Base-by-base conservation (phyloP, 2,888 invertebrate species). In the Monochamus alternatus region DNA sequence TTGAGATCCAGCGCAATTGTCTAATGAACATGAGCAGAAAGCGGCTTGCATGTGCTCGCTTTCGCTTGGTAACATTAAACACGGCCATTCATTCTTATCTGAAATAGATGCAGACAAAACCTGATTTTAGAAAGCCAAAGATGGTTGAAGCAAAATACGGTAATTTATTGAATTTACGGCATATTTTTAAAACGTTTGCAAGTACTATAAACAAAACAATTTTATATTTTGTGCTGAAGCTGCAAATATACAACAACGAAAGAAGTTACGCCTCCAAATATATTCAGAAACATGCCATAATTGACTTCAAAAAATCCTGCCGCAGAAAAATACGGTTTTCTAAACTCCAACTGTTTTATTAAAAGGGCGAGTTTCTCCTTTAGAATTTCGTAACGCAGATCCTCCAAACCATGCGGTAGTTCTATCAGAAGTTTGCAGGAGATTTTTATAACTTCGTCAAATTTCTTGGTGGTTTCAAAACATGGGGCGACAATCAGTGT, bases 301-400 rank as follows among this genome's bases (percentile, higher is more conserved):
- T 78, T 73, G 14, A 78, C 73, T 47, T 76, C 76, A 58, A 75
- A 76, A 51, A 76, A 78, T 12, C 78, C 78, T 47, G 75, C 76
- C 14, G 78, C 78, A 9, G 76, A 76, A 62, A 78, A 78, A 70
- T 78, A 78, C 3, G 78, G 78, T 47, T 69, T 71, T 31, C 68
- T 62, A 52, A 62, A 63, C 62, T 74, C 71, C 47, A 76, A 31
- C 51, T 70, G 76, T 32, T 68, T 68, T n/a, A 70, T 59, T 0
- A 76, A 55, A 12, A 73, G 67, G 12, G 68, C 31, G 0, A 78
- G 47, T 67, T 68, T 78, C 30, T 70, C 52, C 58, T 66, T 73
- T 14, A 76, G 31, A 3, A 74, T 14, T 14, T 67, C 58, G 38
- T 31, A 68, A n/a, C 52, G 12, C 0, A 62, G 51, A 38, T 52